Conservation (phyloP, 2,888 invertebrate species). For the Pyrrhia umbra region DNA sequence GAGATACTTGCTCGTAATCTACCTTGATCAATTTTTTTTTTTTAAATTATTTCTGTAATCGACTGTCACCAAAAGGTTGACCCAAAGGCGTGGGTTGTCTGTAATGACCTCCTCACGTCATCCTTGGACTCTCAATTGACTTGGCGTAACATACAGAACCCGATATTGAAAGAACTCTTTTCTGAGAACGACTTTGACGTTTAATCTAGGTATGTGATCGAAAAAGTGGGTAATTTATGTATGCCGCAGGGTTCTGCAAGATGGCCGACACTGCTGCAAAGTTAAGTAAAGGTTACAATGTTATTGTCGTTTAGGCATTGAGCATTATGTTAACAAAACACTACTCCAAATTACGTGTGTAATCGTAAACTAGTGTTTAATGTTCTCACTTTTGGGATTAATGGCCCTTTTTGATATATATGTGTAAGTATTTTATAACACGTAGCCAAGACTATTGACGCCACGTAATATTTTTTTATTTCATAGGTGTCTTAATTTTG, state of each 20-base stretch:
- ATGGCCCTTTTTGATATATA: too few species aligned
- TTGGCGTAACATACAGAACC: conserved; percentile 36
- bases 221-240: conserved; percentile 31
- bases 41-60: conserved; percentile 58
- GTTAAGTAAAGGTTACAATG: conserved; percentile 16
- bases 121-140: conserved; percentile 49
- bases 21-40: conserved; percentile 49
- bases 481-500: too few species aligned
- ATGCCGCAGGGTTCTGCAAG: conserved; percentile 24
- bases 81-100: conserved; percentile 45
- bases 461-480: too few species aligned
- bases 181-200: conserved; percentile 21
- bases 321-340: neutral
- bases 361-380: too few species aligned
- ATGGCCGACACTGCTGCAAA: conserved; percentile 16
- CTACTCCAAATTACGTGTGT: too few species aligned
- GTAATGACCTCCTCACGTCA: conserved; percentile 55
- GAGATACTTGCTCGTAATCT: conserved; percentile 44
- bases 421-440: too few species aligned
- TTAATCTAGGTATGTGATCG: conserved; percentile 32
- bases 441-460: too few species aligned
- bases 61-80: conserved; percentile 51
- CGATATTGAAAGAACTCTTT: conserved; percentile 35
- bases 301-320: neutral
- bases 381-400: too few species aligned